A percentile compares a stretch with the other conserved stretches of the same genome.
Evolutionary conservation across 2,888 invertebrate species (phyloP).

Genomic region (Dolichopus griseipennis): DNA sequence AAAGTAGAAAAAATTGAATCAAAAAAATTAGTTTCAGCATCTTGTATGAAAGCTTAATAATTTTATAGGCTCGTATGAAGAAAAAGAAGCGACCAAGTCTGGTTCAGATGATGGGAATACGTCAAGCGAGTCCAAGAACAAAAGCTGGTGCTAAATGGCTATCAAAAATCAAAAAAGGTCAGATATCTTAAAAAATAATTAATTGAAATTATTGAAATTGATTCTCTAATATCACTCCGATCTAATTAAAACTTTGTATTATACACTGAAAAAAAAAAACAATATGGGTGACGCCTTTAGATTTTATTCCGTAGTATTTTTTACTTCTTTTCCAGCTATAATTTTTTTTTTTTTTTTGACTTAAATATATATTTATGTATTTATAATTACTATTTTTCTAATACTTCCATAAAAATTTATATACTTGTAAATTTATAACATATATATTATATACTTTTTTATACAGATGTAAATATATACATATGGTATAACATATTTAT

Average conservation of each 20-base stretch:
- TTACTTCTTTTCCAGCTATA: too few relatives aligned
- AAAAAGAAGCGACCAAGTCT: conserved; percentile 74
- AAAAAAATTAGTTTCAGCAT: not conserved
- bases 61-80: conserved; percentile 51
- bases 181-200: conserved; percentile 50
- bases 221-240: not conserved
- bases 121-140: conserved; percentile 69
- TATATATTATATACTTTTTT: too few relatives aligned
- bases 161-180: conserved; percentile 77
- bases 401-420: too few relatives aligned
- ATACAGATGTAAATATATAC: too few relatives aligned
- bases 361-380: too few relatives aligned
- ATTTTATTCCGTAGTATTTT: not conserved
- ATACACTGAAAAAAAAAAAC: conserved; percentile 1
- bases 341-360: too few relatives aligned
- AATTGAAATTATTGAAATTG: conserved; percentile 18
- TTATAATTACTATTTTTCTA: too few relatives aligned
- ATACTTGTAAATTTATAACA: too few relatives aligned
- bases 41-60: conserved; percentile 14
- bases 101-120: conserved; percentile 71
- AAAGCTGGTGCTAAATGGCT: conserved; percentile 85
- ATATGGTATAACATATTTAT: too few relatives aligned
- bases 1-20: conserved; percentile 20
- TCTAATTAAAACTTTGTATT: not conserved
- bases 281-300: not conserved